Conservation (phyloP, 2,113 vertebrate genomes). For the Puma concolor region DNA sequence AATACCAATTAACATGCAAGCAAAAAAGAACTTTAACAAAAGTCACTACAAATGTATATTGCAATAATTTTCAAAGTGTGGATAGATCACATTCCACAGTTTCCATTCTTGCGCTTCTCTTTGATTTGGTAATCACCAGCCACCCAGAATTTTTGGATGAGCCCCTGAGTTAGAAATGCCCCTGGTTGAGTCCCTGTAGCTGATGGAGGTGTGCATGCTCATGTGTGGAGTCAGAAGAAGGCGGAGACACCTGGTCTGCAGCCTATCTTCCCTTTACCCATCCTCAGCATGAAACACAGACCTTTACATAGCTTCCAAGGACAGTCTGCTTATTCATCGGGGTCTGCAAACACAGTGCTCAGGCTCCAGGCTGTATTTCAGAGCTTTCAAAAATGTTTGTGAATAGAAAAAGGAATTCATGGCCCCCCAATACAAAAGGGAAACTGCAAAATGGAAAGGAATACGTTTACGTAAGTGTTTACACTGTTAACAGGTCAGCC, state of each 20-base stretch:
- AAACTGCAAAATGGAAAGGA: not conserved
- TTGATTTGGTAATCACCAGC: not conserved
- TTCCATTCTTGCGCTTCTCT: not conserved
- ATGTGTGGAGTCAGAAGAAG: not conserved
- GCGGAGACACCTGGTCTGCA: not conserved
- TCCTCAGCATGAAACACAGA: not conserved
- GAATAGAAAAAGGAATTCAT: not conserved
- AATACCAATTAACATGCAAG: not conserved
- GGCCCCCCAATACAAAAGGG: not conserved
- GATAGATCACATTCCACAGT: not conserved
- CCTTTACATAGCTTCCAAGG: not conserved
- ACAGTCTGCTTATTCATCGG: not conserved
- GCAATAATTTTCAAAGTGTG: not conserved
- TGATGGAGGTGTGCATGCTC: not conserved
- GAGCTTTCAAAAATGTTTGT: not conserved
- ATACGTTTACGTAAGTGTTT: not conserved
- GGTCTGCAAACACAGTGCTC: not conserved
- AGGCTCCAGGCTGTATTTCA: not conserved
- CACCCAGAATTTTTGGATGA: not conserved
- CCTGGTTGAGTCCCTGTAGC: not conserved
- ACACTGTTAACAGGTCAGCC: not conserved
- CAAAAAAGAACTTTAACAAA: not conserved
- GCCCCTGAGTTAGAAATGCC: not conserved
- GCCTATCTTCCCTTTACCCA: not conserved
- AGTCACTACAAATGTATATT: not conserved